These are phyloP conservation scores for Rhyacichthys aspro DNA, from an alignment of 2,797 vertebrate genomes.

Conservation along the genomic window DNA sequence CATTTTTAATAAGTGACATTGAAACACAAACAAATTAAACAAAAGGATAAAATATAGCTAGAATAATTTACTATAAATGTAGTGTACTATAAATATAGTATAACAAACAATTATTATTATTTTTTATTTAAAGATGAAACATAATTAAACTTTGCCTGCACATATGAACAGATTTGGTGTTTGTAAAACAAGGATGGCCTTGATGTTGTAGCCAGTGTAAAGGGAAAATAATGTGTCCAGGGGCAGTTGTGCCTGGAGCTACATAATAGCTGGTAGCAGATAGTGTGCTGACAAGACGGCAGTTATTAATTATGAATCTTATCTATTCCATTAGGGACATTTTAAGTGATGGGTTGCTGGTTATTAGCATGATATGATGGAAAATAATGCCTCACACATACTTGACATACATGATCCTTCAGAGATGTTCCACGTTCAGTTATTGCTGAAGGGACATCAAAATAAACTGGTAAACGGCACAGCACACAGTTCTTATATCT, in stretches of 20 bases:
- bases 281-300: conserved; percentile 14
- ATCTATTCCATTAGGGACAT: conserved; percentile 28
- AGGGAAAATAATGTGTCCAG: neutral
- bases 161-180: neutral
- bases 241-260: conserved; percentile 26
- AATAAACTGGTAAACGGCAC: too few relatives aligned
- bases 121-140: too few relatives aligned
- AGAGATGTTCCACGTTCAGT: conserved; percentile 23
- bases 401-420: conserved; percentile 27
- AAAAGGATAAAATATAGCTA: too few relatives aligned
- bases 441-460: neutral
- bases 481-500: too few relatives aligned
- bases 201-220: neutral
- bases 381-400: conserved; percentile 24
- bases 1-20: too few relatives aligned
- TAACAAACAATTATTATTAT: too few relatives aligned
- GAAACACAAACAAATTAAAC: too few relatives aligned
- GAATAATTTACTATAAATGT: too few relatives aligned
- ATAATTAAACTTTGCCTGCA: neutral
- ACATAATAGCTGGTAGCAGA: conserved; percentile 11
- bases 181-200: neutral
- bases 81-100: too few relatives aligned
- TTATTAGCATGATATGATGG: conserved; percentile 40
- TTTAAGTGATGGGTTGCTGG: conserved; percentile 28
- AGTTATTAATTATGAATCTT: conserved; percentile 32